A percentile compares a stretch with the other conserved stretches of the same genome.
Evolutionary conservation across 2,797 vertebrate species (phyloP).

Genomic region (Calcarius lapponicus): DNA sequence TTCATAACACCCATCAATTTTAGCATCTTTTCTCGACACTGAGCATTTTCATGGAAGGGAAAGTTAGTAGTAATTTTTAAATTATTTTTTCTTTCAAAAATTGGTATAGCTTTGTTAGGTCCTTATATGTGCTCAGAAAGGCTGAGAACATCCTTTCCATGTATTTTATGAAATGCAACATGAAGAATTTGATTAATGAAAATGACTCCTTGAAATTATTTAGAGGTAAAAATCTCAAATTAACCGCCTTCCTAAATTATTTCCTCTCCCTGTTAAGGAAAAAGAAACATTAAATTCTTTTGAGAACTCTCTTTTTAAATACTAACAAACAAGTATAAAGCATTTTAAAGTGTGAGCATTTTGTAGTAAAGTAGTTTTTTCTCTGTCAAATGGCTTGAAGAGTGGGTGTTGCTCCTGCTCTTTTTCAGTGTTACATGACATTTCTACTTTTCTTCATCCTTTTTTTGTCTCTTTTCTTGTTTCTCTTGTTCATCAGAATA

Average conservation of each 20-base stretch:
- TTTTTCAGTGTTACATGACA: background rate
- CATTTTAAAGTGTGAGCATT: background rate
- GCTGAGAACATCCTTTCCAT: background rate
- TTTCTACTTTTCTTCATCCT: background rate
- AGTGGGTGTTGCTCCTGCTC: background rate
- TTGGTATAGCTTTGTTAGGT: background rate
- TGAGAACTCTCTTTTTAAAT: background rate
- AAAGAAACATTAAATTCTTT: background rate
- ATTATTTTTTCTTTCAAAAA: background rate
- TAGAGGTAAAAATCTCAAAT: background rate
- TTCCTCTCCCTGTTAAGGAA: background rate
- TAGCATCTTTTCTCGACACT: background rate
- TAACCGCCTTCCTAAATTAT: background rate
- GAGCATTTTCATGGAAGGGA: background rate
- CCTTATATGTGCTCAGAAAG: background rate
- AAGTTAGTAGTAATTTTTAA: background rate
- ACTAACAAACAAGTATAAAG: background rate
- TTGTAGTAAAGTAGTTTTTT: background rate
- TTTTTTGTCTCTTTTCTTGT: background rate
- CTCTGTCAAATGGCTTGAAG: background rate
- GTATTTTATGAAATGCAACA: background rate
- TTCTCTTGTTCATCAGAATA: background rate
- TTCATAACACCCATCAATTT: background rate
- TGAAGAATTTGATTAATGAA: background rate
- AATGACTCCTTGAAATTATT: background rate